Base-by-base conservation (phyloP, 2,888 invertebrate species). In the Pyrochroa serraticornis region DNA sequence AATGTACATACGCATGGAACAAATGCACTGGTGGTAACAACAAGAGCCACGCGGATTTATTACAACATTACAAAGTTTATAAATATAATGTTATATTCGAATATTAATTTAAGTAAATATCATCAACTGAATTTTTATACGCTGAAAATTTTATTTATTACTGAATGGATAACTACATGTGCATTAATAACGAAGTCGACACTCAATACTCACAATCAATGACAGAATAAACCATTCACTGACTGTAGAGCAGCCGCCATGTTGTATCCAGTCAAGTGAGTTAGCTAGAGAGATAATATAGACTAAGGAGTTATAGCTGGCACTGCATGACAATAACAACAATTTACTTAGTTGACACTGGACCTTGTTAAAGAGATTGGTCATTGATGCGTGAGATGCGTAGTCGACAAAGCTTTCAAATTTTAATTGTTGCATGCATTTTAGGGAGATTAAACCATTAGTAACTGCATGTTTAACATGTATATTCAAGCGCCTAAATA, bases 11-110 rank as follows among this genome's bases (percentile, higher is more conserved):
- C 78, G 76, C 49, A 75, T 79, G 71, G 78, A 79, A 65, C 73
- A 78, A 58, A 73, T 80, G 72, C 76, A 79, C 59, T 78, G 77
- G 79, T 80, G 79, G 79, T 79, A 73, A 55, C 38, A 13, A 37
- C 14, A 36, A 9, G 9, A 30, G 3, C 12, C 37, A 8, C 3
- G 7, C 7, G 7, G 12, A 37, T 35, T 22, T 14, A 34, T 12
- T 35, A 39, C 13, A 39, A 39, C 39, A 39, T 8, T 39, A 7
- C 44, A 46, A 14, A 46, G 36, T 41, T 50, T 50, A 49, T 14
- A 49, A 31, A 41, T 49, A 47, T 31, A 6, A 44, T 12, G 31
- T 33, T 33, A 38, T 48, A 49, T 39, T 48, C 39, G 38, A 38
- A 39, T 48, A 48, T 49, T 46, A 35, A 43, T 50, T 50, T 43